Base-by-base conservation (phyloP, 2,113 vertebrate genomes). In the Catharus fuscescens region DNA sequence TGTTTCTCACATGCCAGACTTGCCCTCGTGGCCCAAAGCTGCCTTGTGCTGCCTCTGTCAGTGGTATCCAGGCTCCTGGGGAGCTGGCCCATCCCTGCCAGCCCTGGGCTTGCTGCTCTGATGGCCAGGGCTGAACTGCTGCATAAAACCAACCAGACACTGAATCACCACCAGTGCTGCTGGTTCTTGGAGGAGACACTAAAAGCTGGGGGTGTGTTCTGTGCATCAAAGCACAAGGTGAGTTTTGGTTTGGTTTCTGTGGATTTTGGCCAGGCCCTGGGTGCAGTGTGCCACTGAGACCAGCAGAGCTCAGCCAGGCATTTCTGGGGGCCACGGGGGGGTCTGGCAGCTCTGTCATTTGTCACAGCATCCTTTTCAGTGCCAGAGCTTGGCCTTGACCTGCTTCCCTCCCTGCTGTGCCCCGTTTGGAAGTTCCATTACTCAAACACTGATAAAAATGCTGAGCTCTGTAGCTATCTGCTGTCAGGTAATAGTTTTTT, bases 401-500 rank as follows among this genome's bases (percentile, higher is more conserved):
- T 76, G 21, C 72, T 79, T 69, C 65, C 50, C 36, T 82, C 70
- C 61, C 84, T 11, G 20, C 60, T 61, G 78, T 59, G 73, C 36
- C 59, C 31, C 18, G 0, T 66, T 80, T 78, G 48, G 47, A 48
- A 93, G 67, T 90, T 80, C 80, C 88, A 80, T 90, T 91, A 61
- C 59, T 95, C 77, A 89, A 70, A n/a, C 53, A 1, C 78, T 62
- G 95, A 93, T 95, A 94, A 91, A 88, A 88, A 52, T 8, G 78
- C 67, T 83, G 86, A 92, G 94, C 48, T 87, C 79, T 88, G 65
- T 34, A 54, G 78, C 62, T 95, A 20, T 92, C 86, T 92, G 87
- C 78, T 9, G 28, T 53, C 80, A 78, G 78, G 79, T 95, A 94
- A 95, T 93, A 28, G 14, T 15, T 92, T 95, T 95, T 94, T 45